Base-by-base conservation (phyloP, 1,140 invertebrate genomes). In the Plutomurus gul region DNA sequence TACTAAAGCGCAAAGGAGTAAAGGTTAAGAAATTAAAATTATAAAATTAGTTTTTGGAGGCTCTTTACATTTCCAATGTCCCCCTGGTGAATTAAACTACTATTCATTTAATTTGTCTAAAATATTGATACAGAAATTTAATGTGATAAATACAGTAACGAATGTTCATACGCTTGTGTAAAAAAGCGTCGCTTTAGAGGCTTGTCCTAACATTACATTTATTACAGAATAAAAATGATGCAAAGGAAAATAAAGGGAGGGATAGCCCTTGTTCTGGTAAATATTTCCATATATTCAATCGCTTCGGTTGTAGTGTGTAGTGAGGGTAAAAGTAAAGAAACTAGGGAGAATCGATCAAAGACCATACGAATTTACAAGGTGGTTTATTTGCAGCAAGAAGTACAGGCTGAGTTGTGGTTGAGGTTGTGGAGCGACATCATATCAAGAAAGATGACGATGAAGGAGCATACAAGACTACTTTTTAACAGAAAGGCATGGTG, bases 311-410 rank as follows among this genome's bases (percentile, higher is more conserved):
- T 65, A 30, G 36, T 65, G 30, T 65, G 56, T 16, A 1, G 4
- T 10, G 47, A 5, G n/a, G 56, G 36, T n/a, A 65, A 33, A 65
- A 65, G 30, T n/a, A n/a, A 27, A 27, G 56, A 65, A 65, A 65
- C n/a, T n/a, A 65, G 56, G 27, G 36, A 65, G 56, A 65, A 65
- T 65, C 56, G 56, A 65, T 65, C 56, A 65, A 65, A 65, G 56
- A 65, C 30, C 18, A n/a, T 30, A 25, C 30, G 25, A 27, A 65
- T 30, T 33, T 36, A 56, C n/a, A 56, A 56, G 6, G 4, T 33
- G n/a, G 27, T 65, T 11, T 27, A 33, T 65, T 65, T n/a, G 30
- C 25, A 30, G 11, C 27, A 60, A 47, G 43, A 18, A 18, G n/a
- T 18, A 20, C n/a, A 47, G 43, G 43, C 43, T 16, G n/a, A 0